These are phyloP conservation scores for Ametastegia equiseti DNA, from an alignment of 2,888 invertebrate species.

Conservation along the genomic window DNA sequence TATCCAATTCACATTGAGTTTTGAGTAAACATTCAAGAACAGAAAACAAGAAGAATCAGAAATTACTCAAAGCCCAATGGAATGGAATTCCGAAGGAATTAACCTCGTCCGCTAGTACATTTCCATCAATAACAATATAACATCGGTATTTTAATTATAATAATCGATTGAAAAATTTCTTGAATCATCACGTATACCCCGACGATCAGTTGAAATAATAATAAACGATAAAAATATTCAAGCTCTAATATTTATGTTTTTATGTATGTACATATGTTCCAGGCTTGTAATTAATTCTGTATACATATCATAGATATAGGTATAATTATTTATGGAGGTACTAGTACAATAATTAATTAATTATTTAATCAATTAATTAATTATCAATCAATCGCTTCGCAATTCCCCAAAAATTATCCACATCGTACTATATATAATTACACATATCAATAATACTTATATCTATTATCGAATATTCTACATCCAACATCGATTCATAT, in stretches of 20 bases:
- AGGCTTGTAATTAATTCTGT: not conserved
- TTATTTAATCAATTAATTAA: too few species aligned
- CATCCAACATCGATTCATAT: constrained; percentile 66
- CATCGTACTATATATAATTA: not conserved
- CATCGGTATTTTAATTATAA: not conserved
- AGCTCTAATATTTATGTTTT: not conserved
- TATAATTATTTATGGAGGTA: constrained; percentile 31
- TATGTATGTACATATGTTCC: constrained; percentile 21
- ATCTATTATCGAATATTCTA: constrained; percentile 61
- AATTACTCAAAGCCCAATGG: constrained; percentile 8
- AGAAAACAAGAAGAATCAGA: constrained; percentile 12
- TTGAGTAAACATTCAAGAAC: not conserved
- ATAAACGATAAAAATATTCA: not conserved
- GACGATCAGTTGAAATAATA: not conserved
- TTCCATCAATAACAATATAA: constrained; percentile 22
- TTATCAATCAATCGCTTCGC: not conserved
- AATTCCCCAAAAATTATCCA: not conserved
- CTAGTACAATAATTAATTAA: not conserved
- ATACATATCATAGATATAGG: not conserved
- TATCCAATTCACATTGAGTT: not conserved
- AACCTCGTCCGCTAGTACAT: not conserved
- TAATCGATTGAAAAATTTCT: constrained; percentile 6
- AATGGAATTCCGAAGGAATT: not conserved
- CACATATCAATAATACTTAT: constrained; percentile 58
- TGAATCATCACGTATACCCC: not conserved